Evolutionary conservation across 2,797 vertebrate genomes (phyloP).

Genomic region (Trematomus bernacchii): DNA sequence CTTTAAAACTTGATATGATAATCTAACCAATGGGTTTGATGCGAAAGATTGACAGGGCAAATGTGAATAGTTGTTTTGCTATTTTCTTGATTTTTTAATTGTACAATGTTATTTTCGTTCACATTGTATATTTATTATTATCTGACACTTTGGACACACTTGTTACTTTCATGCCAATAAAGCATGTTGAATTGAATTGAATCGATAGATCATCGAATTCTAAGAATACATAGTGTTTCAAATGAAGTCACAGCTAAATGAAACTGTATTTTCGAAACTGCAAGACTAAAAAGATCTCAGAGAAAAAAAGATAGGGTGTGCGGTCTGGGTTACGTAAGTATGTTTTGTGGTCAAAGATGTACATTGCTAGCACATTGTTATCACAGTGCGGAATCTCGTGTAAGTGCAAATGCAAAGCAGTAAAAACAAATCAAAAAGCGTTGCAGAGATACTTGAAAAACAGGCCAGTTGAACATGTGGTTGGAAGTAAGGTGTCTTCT

Average conservation of each 20-base stretch:
- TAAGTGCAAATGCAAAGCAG: constrained; percentile 26
- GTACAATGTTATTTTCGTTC: too few species aligned
- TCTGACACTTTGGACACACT: too few species aligned
- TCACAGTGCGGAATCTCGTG: constrained; percentile 10
- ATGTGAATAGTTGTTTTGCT: too few species aligned
- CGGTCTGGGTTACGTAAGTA: not conserved
- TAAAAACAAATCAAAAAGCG: constrained; percentile 13
- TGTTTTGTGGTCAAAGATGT: constrained; percentile 31
- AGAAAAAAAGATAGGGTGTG: not conserved
- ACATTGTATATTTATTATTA: too few species aligned
- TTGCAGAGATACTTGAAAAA: not conserved
- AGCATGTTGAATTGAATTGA: too few species aligned
- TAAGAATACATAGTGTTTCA: not conserved
- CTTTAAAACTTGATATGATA: not conserved
- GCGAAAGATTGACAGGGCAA: not conserved
- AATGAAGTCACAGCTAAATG: not conserved
- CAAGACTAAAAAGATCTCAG: constrained; percentile 5
- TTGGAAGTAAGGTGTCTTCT: constrained; percentile 18
- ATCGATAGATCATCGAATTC: not conserved
- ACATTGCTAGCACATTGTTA: constrained; percentile 26
- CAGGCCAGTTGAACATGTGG: not conserved
- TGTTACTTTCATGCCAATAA: too few species aligned
- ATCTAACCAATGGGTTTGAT: not conserved
- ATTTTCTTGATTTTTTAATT: too few species aligned
- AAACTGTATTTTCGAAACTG: constrained; percentile 7